These are phyloP conservation scores for Probaryconus sp. DNA, from an alignment of 1,140 invertebrate genomes.

Conservation along the genomic window DNA sequence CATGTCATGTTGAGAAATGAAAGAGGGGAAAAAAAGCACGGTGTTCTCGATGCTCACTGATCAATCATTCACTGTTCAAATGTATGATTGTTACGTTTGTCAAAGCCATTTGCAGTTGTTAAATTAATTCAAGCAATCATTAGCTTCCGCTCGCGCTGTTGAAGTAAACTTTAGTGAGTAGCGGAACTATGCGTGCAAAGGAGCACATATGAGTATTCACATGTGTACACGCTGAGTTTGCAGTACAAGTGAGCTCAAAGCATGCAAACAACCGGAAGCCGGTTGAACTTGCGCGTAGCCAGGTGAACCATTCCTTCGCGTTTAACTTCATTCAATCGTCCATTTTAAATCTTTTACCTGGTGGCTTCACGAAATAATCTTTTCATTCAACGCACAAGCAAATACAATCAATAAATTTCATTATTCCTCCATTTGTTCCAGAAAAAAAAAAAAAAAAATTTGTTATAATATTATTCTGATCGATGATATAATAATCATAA, in stretches of 20 bases:
- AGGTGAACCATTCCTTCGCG: slow-evolving; percentile 58
- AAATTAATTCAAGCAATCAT: slow-evolving; percentile 72
- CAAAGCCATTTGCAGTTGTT: slow-evolving; percentile 67
- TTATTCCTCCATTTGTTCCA: too few relatives aligned
- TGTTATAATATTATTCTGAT: too few relatives aligned
- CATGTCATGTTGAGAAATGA: too few relatives aligned
- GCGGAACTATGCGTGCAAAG: slow-evolving; percentile 31
- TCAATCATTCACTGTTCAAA: neutral
- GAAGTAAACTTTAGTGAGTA: slow-evolving; percentile 22
- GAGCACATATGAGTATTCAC: slow-evolving; percentile 15
- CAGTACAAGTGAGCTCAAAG: slow-evolving; percentile 64
- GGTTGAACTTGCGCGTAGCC: slow-evolving; percentile 64
- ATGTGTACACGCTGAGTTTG: slow-evolving; percentile 23
- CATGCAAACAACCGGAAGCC: slow-evolving; percentile 70
- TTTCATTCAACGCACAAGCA: too few relatives aligned
- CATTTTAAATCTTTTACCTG: slow-evolving; percentile 17
- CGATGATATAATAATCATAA: too few relatives aligned
- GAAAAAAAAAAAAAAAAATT: too few relatives aligned
- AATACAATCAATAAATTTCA: too few relatives aligned
- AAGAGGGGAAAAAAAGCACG: too few relatives aligned
- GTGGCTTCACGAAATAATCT: too few relatives aligned
- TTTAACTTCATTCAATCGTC: slow-evolving; percentile 3
- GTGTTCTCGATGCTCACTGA: neutral
- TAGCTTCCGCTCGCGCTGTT: slow-evolving; percentile 56
- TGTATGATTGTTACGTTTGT: neutral